These are phyloP conservation scores for Engystomops pustulosus DNA, from an alignment of 2,113 vertebrate genomes.

Conservation along the genomic window DNA sequence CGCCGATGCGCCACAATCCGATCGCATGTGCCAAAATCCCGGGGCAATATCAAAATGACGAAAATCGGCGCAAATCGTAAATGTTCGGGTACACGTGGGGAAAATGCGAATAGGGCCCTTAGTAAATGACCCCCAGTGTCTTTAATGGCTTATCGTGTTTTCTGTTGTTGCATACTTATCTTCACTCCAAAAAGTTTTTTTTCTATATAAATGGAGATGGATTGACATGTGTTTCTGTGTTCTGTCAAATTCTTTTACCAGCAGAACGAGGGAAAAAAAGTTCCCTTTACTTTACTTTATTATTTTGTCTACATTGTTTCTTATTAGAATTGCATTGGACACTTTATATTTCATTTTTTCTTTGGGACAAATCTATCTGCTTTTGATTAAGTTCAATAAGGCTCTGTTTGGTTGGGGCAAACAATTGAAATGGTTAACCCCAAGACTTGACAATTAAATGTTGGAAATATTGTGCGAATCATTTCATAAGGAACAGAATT, in stretches of 20 bases:
- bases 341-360: neutral
- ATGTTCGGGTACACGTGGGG: too few species aligned
- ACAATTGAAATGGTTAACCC: neutral
- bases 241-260: constrained; percentile 22
- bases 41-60: too few species aligned
- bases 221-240: neutral
- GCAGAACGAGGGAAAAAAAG: neutral
- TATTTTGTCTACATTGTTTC: neutral
- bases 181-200: neutral
- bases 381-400: neutral
- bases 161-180: constrained; percentile 23
- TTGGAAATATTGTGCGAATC: neutral
- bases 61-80: too few species aligned
- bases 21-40: too few species aligned
- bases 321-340: neutral
- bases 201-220: constrained; percentile 30
- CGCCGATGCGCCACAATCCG: too few species aligned
- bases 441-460: neutral
- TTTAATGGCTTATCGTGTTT: neutral
- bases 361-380: neutral
- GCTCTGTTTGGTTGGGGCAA: neutral
- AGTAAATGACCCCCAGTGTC: too few species aligned
- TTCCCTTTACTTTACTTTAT: neutral
- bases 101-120: too few species aligned
- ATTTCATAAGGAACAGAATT: neutral